phyloP scores from a whole-genome alignment of 30 jellyfish, hydroid and myxozoan species.

The Turritopsis rubra region DNA sequence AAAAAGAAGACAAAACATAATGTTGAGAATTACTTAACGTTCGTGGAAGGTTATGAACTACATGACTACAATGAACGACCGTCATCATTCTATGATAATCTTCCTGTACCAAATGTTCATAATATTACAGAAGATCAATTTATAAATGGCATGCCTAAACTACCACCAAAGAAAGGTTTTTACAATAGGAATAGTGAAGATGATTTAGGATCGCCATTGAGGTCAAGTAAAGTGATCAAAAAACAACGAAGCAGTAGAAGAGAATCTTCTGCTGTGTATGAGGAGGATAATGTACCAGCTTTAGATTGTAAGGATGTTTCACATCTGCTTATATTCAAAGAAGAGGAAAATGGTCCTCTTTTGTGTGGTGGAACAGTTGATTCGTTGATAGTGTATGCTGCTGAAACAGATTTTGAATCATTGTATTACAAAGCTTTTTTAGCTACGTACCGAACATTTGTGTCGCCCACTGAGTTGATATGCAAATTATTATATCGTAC shows the following conservation, averaged over 20 bases:
- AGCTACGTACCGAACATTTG: slow-evolving; percentile 92
- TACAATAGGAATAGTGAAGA: slow-evolving; percentile 33
- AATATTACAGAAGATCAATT: slow-evolving; percentile 73
- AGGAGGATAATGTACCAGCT: slow-evolving; percentile 93
- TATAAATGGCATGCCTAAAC: slow-evolving; percentile 65
- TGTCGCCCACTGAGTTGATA: slow-evolving; percentile 77
- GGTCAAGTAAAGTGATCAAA: slow-evolving; percentile 40
- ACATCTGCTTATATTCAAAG: slow-evolving; percentile 59
- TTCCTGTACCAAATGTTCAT: slow-evolving; percentile 89
- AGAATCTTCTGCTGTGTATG: slow-evolving; percentile 75
- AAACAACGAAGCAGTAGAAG: slow-evolving; percentile 50
- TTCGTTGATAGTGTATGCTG: slow-evolving; percentile 77
- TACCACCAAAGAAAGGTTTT: slow-evolving; percentile 89
- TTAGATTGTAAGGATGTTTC: slow-evolving; percentile 81
- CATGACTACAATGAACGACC: slow-evolving; percentile 79
- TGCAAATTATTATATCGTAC: slow-evolving; percentile 88
- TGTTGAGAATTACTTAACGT: slow-evolving; percentile 50
- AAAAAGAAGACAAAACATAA: slow-evolving; percentile 52
- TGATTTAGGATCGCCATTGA: slow-evolving; percentile 27
- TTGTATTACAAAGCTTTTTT: slow-evolving; percentile 83
- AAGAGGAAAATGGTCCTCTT: slow-evolving; percentile 77
- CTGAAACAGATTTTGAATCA: slow-evolving; percentile 46
- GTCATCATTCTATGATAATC: slow-evolving; percentile 79
- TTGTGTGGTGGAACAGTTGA: slow-evolving; percentile 94
- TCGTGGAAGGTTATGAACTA: slow-evolving; percentile 73